Percentiles rank a stretch among this genome's conserved stretches.
phyloP scores from a whole-genome alignment of 1,140 invertebrate species.

The Pachypeltis micranthus region DNA sequence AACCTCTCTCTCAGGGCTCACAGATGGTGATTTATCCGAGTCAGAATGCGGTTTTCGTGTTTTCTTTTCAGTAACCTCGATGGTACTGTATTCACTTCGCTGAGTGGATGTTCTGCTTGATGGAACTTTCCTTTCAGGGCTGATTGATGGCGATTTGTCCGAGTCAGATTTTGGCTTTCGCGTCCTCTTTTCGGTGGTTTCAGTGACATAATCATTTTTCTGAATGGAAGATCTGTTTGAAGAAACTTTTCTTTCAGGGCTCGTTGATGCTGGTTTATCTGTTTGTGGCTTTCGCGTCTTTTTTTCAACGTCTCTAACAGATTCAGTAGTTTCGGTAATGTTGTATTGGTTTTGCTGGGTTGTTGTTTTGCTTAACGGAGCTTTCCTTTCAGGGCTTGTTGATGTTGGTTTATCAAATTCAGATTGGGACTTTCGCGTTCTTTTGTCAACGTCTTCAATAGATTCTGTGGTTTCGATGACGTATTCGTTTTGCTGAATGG shows the following conservation, averaged over 20 bases:
- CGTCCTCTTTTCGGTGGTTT: too few relatives aligned
- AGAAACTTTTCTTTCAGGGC: slow-evolving; percentile 17
- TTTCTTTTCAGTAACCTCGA: background rate
- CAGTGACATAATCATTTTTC: too few relatives aligned
- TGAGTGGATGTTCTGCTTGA: background rate
- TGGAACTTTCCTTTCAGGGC: slow-evolving; percentile 24
- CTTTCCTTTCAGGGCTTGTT: slow-evolving; percentile 22
- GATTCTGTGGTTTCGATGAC: background rate
- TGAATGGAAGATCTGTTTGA: too few relatives aligned
- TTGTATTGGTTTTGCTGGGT: too few relatives aligned
- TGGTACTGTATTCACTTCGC: background rate
- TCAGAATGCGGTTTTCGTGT: background rate
- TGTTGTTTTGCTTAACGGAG: too few relatives aligned
- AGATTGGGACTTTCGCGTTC: background rate
- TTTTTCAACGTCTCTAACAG: background rate
- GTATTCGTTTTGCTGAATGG: background rate
- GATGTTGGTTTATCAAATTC: background rate
- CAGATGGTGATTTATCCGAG: slow-evolving; percentile 24
- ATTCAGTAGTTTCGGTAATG: too few relatives aligned
- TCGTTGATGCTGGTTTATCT: too few relatives aligned
- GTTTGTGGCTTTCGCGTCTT: too few relatives aligned
- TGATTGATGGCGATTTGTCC: too few relatives aligned
- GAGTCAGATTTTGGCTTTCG: too few relatives aligned
- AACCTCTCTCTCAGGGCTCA: slow-evolving; percentile 20
- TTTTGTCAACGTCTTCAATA: background rate